Evolutionary conservation across 2,888 invertebrate genomes (phyloP).

Genomic region (Euplagia quadripunctaria): DNA sequence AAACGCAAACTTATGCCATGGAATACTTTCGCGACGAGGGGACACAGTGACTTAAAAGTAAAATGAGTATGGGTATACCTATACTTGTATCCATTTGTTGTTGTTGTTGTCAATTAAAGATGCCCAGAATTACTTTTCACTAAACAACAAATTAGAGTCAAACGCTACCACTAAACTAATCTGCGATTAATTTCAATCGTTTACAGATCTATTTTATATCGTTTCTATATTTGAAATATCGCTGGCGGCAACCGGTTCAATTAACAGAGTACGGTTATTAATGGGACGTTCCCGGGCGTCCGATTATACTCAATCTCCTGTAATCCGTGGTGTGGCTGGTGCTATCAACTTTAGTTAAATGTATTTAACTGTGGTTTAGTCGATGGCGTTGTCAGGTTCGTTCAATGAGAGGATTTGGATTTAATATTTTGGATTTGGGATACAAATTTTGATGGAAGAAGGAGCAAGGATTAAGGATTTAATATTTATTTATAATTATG

Average conservation of each 20-base stretch:
- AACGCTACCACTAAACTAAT: slow-evolving; percentile 44
- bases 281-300: slow-evolving; percentile 78
- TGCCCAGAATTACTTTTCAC: slow-evolving; percentile 9
- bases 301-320: slow-evolving; percentile 85
- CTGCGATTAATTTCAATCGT: slow-evolving; percentile 53
- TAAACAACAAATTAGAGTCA: slow-evolving; percentile 24
- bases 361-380: slow-evolving; percentile 19
- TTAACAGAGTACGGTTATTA: slow-evolving; percentile 83
- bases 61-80: too few species aligned
- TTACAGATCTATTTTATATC: slow-evolving; percentile 59
- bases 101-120: too few species aligned
- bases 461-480: background rate
- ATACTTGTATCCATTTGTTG: too few species aligned
- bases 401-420: background rate
- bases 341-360: slow-evolving; percentile 47
- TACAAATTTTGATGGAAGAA: background rate
- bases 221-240: slow-evolving; percentile 80
- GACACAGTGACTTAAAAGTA: too few species aligned
- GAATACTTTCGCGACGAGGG: too few species aligned
- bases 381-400: slow-evolving; percentile 11
- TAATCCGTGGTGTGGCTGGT: slow-evolving; percentile 73
- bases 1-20: too few species aligned
- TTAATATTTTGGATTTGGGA: background rate
- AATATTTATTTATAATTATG: background rate
- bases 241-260: slow-evolving; percentile 77